Evolutionary conservation across 1,140 invertebrate species (phyloP).

Genomic region (Periplaneta americana): DNA sequence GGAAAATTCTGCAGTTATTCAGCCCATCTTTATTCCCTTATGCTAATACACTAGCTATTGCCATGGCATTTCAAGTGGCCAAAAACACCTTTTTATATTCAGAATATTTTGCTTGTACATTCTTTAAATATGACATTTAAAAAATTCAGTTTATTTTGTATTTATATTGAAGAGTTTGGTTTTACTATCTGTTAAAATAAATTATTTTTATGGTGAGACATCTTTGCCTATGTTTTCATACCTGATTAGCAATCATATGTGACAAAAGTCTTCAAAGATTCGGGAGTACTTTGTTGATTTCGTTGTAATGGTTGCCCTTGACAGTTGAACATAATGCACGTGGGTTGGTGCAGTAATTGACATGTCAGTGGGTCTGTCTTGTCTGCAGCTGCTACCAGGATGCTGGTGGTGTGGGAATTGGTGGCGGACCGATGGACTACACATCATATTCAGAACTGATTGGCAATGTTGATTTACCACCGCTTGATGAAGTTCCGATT

Average conservation of each 20-base stretch:
- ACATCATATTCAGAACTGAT: conserved; percentile 38
- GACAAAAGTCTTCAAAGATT: conserved; percentile 7
- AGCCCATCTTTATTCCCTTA: too few species aligned
- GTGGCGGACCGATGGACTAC: conserved; percentile 36
- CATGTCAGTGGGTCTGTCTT: conserved; percentile 37
- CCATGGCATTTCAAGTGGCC: too few species aligned
- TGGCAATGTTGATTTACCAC: conserved; percentile 31
- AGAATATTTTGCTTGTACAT: too few species aligned
- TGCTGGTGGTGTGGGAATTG: conserved; percentile 35
- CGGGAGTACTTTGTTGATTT: conserved; percentile 15
- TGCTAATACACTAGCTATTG: too few species aligned
- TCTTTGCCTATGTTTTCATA: background rate
- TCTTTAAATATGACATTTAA: too few species aligned
- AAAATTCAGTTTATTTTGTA: too few species aligned
- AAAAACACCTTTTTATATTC: too few species aligned
- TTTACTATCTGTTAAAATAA: too few species aligned
- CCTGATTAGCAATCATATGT: background rate
- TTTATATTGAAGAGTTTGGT: too few species aligned
- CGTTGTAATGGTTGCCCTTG: background rate
- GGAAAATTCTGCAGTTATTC: too few species aligned
- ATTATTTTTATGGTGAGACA: too few species aligned
- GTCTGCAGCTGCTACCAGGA: conserved; percentile 42
- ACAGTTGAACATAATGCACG: conserved; percentile 26
- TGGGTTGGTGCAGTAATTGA: conserved; percentile 41
- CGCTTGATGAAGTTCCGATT: conserved; percentile 41